Evolutionary conservation across 2,113 vertebrate genomes (phyloP).

Genomic region (Gorilla gorilla): DNA sequence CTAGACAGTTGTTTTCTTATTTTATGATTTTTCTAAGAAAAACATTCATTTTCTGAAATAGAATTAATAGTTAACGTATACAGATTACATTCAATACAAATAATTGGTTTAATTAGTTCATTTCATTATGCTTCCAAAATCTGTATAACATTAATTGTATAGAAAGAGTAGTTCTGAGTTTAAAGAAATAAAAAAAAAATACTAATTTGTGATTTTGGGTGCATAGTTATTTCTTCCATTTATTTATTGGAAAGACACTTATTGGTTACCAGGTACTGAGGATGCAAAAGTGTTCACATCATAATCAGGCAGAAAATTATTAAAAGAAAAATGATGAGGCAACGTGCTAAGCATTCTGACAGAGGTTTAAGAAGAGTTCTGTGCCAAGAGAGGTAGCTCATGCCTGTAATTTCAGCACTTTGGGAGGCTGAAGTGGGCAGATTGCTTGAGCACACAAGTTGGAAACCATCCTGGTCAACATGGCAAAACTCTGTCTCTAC

Average conservation of each 20-base stretch:
- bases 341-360: neutral
- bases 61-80: neutral
- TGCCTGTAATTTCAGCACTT: no score
- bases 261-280: neutral
- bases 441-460: no score
- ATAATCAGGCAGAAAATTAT: neutral
- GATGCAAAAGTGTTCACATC: neutral
- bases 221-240: neutral
- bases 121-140: neutral
- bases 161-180: neutral
- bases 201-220: neutral
- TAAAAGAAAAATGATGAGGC: neutral
- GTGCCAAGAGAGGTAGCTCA: no score
- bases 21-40: neutral
- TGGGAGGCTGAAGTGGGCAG: no score
- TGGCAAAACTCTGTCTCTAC: no score
- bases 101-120: neutral
- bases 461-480: no score
- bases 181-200: neutral
- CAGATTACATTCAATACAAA: neutral
- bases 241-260: neutral
- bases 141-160: neutral
- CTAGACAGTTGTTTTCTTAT: neutral
- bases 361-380: neutral
- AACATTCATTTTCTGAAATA: neutral